Conservation (phyloP, 2,888 invertebrate genomes). For the Hyles lineata region DNA sequence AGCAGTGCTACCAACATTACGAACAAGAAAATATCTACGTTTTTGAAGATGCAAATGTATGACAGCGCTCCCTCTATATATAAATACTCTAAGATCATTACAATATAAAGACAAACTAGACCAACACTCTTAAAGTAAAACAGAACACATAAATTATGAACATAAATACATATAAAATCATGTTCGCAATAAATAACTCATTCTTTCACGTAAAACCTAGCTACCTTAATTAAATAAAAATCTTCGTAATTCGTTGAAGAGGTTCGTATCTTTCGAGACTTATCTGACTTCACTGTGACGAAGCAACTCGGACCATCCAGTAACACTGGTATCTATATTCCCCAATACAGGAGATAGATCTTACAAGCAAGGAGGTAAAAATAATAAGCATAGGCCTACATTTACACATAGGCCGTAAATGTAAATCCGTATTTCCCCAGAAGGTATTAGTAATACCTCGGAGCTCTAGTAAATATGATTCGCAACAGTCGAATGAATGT, state of each 20-base stretch:
- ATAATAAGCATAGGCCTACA: neutral
- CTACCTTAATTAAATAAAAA: neutral
- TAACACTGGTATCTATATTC: neutral
- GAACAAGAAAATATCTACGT: too few relatives aligned
- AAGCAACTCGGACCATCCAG: neutral
- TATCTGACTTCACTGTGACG: too few relatives aligned
- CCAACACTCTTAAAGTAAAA: slow-evolving; percentile 17
- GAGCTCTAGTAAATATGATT: neutral
- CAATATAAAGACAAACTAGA: slow-evolving; percentile 3
- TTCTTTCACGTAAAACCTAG: slow-evolving; percentile 19
- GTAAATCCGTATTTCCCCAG: neutral
- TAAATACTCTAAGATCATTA: too few relatives aligned
- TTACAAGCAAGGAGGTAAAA: neutral
- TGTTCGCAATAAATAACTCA: slow-evolving; percentile 21
- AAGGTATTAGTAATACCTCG: neutral
- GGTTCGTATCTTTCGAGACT: neutral
- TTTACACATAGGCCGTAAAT: neutral
- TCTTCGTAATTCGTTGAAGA: neutral
- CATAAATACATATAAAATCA: slow-evolving; percentile 18
- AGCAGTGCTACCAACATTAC: too few relatives aligned
- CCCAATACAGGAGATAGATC: neutral
- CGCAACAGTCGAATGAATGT: neutral
- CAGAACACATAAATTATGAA: neutral
- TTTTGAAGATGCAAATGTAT: too few relatives aligned
- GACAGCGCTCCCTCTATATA: too few relatives aligned